Evolutionary conservation across 2,888 invertebrate genomes (phyloP), one percentile per base, ranked within the genome.

Genomic region (Dolomedes plantarius): DNA sequence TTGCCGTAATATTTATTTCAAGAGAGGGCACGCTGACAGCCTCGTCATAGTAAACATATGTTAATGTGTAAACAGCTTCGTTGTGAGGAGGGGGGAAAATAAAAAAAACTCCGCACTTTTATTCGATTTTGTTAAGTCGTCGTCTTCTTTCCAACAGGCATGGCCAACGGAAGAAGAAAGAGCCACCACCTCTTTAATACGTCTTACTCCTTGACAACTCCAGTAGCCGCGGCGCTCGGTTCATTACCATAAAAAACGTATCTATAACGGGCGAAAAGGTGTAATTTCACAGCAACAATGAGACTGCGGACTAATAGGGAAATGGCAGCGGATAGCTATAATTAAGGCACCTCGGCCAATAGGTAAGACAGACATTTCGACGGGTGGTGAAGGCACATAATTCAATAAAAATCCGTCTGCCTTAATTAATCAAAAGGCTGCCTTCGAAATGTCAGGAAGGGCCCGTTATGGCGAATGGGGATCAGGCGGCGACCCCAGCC

Each of bases 191-290:
- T 56, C 56, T 56, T 36, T 56, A 56, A 23, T 16, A 5, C 16
- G 6, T 11, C 16, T 16, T 46, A 46, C 46, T 36, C 7, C 11
- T 16, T 46, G 2, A 46, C 46, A 56, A 56, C 67, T 67, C 65
- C 65, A 29, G 67, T 67, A 67, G 67, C 67, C 23, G 29, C 13
- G 28, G 13, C 13, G 1, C 64, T 28, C 64, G 1, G 31, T n/a
- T 67, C 32, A 83, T 82, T 76, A 83, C 65, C 82, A 83, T 83
- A 76, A 76, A 82, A 83, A 83, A 76, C 82, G 65, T 75, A 82
- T 82, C 69, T 75, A 83, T 83, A 83, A 83, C 72, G 9, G 64
- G 65, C 41, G 71, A 69, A 82, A 65, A 83, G 71, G 76, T 82
- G 82, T 76, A 83, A 83, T 83, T 76, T 83, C 65, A 69, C 32